Percentiles rank a stretch among this genome's conserved stretches.
phyloP scores from a whole-genome alignment of 1,140 invertebrate genomes.

The Cyclargus thomasi region DNA sequence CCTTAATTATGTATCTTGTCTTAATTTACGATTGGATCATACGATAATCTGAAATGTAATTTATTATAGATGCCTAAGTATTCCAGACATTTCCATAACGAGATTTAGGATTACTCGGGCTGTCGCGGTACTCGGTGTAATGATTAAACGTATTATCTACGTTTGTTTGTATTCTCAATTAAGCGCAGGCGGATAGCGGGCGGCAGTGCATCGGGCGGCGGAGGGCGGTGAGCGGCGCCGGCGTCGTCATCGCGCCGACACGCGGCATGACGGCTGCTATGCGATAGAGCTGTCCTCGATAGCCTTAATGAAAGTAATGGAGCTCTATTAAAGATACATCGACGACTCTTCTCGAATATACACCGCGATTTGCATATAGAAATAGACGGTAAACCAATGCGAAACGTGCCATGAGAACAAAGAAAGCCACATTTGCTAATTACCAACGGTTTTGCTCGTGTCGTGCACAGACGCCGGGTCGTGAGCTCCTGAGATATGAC shows the following conservation, averaged over 20 bases:
- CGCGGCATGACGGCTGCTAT: conserved; percentile 61
- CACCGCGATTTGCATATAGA: conserved; percentile 47
- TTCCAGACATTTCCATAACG: conserved; percentile 68
- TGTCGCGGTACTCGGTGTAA: conserved; percentile 42
- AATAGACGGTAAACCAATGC: conserved; percentile 61
- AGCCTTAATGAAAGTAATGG: conserved; percentile 74
- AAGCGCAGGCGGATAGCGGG: conserved; percentile 41
- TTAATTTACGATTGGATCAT: conserved; percentile 76
- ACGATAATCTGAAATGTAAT: conserved; percentile 73
- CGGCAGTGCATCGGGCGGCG: conserved; percentile 25
- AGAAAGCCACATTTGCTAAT: conserved; percentile 74
- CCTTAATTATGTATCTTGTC: conserved; percentile 76
- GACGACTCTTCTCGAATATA: conserved; percentile 49
- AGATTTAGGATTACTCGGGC: conserved; percentile 68
- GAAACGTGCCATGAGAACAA: conserved; percentile 71
- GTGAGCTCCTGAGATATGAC: conserved; percentile 72
- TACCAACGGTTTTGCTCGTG: conserved; percentile 69
- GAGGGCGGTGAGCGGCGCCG: conserved; percentile 36
- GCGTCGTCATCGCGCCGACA: conserved; percentile 39
- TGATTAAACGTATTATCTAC: conserved; percentile 68
- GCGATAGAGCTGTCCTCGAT: conserved; percentile 66
- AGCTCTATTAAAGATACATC: conserved; percentile 68
- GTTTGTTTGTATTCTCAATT: conserved; percentile 68
- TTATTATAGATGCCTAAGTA: conserved; percentile 71
- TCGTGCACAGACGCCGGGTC: conserved; percentile 69